These are phyloP conservation scores for Auanema freiburgensis DNA, from an alignment of 2,888 invertebrate genomes.

Conservation along the genomic window DNA sequence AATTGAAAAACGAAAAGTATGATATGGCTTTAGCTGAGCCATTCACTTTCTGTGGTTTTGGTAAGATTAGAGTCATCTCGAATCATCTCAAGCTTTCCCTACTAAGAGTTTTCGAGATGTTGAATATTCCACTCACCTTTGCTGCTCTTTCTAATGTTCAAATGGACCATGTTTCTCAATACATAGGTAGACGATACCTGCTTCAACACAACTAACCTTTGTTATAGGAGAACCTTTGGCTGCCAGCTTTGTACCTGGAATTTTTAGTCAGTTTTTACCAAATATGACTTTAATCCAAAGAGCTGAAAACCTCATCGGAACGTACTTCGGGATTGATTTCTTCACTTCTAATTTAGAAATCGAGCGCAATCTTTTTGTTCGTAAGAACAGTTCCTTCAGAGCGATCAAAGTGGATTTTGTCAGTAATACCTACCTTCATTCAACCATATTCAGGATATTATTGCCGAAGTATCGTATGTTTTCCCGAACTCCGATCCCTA, in stretches of 20 bases:
- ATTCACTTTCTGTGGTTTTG: constrained; percentile 19
- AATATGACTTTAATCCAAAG: not conserved
- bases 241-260: constrained; percentile 4
- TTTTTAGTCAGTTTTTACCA: too few relatives aligned
- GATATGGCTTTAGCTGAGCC: constrained; percentile 18
- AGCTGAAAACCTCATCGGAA: constrained; percentile 1
- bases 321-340: too few relatives aligned
- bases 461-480: constrained; percentile 21
- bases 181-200: constrained; percentile 10
- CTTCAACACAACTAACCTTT: too few relatives aligned
- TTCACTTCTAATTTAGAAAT: too few relatives aligned
- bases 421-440: too few relatives aligned
- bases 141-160: constrained; percentile 11
- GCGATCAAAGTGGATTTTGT: too few relatives aligned
- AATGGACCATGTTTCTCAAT: constrained; percentile 7
- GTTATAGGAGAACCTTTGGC: constrained; percentile 3
- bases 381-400: too few relatives aligned
- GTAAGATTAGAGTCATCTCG: too few relatives aligned
- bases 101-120: constrained; percentile 12
- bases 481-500: constrained; percentile 35
- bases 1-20: constrained; percentile 1
- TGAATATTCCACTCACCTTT: constrained; percentile 7
- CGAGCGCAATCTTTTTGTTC: too few relatives aligned
- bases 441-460: constrained; percentile 18
- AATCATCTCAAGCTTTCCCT: too few relatives aligned